A percentile compares a stretch with the other conserved stretches of the same genome.
These are phyloP conservation scores for Gari tellinella DNA, from an alignment of 2,888 invertebrate species.

Conservation along the genomic window DNA sequence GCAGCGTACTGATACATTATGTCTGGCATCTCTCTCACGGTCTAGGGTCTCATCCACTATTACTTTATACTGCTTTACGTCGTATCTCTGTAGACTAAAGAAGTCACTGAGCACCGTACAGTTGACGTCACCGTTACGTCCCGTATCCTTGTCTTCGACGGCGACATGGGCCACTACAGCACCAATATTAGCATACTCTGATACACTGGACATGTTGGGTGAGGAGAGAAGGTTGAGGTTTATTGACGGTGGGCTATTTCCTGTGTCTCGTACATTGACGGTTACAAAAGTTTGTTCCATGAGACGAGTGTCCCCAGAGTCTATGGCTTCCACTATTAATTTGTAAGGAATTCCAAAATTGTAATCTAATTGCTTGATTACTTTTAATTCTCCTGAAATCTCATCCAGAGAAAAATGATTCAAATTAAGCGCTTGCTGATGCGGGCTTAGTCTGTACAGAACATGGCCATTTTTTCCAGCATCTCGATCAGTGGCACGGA, in stretches of 20 bases:
- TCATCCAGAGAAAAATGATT: slow-evolving; percentile 60
- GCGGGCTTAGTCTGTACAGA: slow-evolving; percentile 82
- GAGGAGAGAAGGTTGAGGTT: slow-evolving; percentile 58
- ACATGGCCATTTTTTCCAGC: slow-evolving; percentile 90
- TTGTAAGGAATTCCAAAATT: slow-evolving; percentile 51
- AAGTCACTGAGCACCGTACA: slow-evolving; percentile 54
- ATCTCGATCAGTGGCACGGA: slow-evolving; percentile 93
- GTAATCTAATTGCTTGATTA: slow-evolving; percentile 46
- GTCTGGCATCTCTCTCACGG: slow-evolving; percentile 47
- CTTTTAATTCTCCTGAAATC: slow-evolving; percentile 63
- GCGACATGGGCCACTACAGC: slow-evolving; percentile 67
- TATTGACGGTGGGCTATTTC: slow-evolving; percentile 94
- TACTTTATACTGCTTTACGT: slow-evolving; percentile 65
- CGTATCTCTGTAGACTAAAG: slow-evolving; percentile 63
- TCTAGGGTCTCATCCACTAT: slow-evolving; percentile 60
- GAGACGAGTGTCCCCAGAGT: slow-evolving; percentile 59
- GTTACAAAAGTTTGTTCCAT: slow-evolving; percentile 64
- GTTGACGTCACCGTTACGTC: slow-evolving; percentile 68
- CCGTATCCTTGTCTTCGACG: slow-evolving; percentile 64
- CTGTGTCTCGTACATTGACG: slow-evolving; percentile 90
- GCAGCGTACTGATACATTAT: slow-evolving; percentile 58
- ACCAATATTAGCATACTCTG: slow-evolving; percentile 68
- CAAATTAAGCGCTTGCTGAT: slow-evolving; percentile 57
- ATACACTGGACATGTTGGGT: slow-evolving; percentile 48
- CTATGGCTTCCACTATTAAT: slow-evolving; percentile 65